A percentile compares a stretch with the other conserved stretches of the same genome.
Evolutionary conservation across 2,888 invertebrate species (phyloP).

Genomic region (Panopea generosa): DNA sequence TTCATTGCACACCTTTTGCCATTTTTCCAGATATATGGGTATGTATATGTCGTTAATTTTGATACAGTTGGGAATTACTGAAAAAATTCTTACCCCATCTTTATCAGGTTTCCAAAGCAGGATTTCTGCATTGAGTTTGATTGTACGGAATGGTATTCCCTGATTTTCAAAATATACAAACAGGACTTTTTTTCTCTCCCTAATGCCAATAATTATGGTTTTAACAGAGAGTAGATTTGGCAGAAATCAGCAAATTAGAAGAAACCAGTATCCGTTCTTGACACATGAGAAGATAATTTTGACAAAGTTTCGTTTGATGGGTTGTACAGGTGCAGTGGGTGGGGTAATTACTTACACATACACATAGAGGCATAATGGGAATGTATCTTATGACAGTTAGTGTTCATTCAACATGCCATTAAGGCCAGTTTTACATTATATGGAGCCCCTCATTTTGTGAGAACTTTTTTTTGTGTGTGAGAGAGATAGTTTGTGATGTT

Average conservation of each 20-base stretch:
- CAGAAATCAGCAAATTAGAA: slow-evolving; percentile 31
- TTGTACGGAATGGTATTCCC: slow-evolving; percentile 18
- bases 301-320: slow-evolving; percentile 43
- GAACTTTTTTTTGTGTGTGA: no score
- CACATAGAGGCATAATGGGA: slow-evolving; percentile 7
- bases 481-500: no score
- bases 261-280: slow-evolving; percentile 39
- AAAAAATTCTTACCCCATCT: background rate
- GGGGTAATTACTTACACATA: slow-evolving; percentile 42
- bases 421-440: background rate
- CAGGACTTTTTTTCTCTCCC: background rate
- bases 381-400: slow-evolving; percentile 7
- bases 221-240: slow-evolving; percentile 28
- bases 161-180: slow-evolving; percentile 33
- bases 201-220: slow-evolving; percentile 1
- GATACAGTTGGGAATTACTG: background rate
- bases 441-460: no score
- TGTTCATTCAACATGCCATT: slow-evolving; percentile 6
- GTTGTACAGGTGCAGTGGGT: slow-evolving; percentile 44
- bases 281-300: slow-evolving; percentile 54
- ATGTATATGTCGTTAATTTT: background rate
- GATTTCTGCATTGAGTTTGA: slow-evolving; percentile 10
- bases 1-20: background rate
- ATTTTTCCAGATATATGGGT: background rate
- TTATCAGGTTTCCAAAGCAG: background rate